Percentiles rank a stretch among this genome's conserved stretches.
These are phyloP conservation scores for Germaria angustata DNA, from an alignment of 2,888 invertebrate genomes.

Conservation along the genomic window DNA sequence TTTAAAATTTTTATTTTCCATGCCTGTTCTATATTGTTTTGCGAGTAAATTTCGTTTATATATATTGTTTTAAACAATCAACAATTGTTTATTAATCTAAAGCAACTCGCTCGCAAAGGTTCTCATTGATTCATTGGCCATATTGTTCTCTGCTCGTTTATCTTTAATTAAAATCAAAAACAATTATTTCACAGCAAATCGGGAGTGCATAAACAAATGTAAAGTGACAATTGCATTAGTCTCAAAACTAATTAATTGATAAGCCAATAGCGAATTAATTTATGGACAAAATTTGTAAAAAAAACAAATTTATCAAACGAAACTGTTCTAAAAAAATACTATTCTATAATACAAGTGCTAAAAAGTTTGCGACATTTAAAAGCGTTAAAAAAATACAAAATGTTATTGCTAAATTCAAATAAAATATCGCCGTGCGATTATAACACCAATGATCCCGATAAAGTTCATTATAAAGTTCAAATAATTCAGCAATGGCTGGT, in stretches of 20 bases:
- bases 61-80: conserved; percentile 21
- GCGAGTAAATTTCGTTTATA: neutral
- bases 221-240: neutral
- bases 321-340: neutral
- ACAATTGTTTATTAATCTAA: conserved; percentile 54
- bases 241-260: neutral
- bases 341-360: neutral
- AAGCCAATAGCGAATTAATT: neutral
- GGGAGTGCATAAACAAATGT: neutral
- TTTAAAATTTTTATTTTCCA: neutral
- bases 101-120: conserved; percentile 39
- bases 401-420: conserved; percentile 47
- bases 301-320: too few relatives aligned
- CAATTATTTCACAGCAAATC: neutral
- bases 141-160: neutral
- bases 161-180: neutral
- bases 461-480: conserved; percentile 71
- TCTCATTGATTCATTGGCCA: conserved; percentile 3
- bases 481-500: conserved; percentile 79
- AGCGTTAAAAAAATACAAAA: conserved; percentile 11
- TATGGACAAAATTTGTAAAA: neutral
- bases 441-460: conserved; percentile 68
- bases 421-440: conserved; percentile 53
- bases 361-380: neutral
- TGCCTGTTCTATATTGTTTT: neutral